Percentiles rank a stretch among this genome's conserved stretches.
phyloP scores from a whole-genome alignment of 2,113 vertebrate species.

The Phodopus roborovskii region DNA sequence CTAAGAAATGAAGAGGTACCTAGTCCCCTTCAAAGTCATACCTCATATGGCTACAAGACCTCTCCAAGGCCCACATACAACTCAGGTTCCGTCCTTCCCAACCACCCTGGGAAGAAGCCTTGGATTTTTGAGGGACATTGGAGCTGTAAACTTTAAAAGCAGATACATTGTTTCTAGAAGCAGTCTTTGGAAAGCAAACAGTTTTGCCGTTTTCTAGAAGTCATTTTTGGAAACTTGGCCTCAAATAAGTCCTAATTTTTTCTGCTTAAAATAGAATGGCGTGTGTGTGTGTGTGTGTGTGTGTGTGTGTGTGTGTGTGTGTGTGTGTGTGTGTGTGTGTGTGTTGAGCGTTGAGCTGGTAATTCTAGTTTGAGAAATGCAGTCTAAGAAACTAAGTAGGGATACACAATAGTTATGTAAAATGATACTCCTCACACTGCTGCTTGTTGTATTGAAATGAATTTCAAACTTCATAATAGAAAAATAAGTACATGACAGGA shows the following conservation, averaged over 20 bases:
- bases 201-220: slow-evolving; percentile 6
- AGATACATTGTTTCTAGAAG: neutral
- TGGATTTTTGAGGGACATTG: neutral
- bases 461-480: slow-evolving; percentile 12
- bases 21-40: neutral
- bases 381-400: slow-evolving; percentile 48
- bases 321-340: no score
- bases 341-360: neutral
- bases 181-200: neutral
- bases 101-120: neutral
- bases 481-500: neutral
- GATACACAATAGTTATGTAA: neutral
- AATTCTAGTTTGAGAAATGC: slow-evolving; percentile 23
- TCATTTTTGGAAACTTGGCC: slow-evolving; percentile 19
- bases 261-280: slow-evolving; percentile 39
- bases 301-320: no score
- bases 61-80: neutral
- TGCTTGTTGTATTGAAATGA: neutral
- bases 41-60: neutral
- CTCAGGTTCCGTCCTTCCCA: neutral
- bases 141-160: neutral
- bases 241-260: slow-evolving; percentile 15
- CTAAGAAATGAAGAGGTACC: neutral
- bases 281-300: neutral
- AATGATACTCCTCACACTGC: neutral